Evolutionary conservation across 2,888 invertebrate species (phyloP).

Genomic region (Macroteleia sp.): DNA sequence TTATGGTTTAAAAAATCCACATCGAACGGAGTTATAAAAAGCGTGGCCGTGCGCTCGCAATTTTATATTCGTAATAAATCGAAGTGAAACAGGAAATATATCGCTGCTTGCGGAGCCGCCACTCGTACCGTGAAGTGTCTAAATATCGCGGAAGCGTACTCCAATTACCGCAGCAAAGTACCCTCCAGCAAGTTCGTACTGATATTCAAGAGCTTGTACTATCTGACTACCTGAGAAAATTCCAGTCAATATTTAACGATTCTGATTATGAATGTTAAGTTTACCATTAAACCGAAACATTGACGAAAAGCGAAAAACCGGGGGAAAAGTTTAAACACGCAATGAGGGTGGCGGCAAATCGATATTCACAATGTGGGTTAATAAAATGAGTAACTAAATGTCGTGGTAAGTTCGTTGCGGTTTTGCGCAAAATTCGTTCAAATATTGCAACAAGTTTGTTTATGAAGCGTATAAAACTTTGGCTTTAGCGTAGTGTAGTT

Average conservation of each 20-base stretch:
- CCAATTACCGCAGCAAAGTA: conserved; percentile 68
- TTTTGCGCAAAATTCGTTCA: not conserved
- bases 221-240: conserved; percentile 57
- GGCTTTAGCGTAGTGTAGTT: too few species aligned
- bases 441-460: conserved; percentile 15
- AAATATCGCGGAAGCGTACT: conserved; percentile 70
- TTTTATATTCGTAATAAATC: conserved; percentile 59
- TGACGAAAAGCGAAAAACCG: conserved; percentile 12
- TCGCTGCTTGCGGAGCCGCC: conserved; percentile 53
- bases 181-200: conserved; percentile 60
- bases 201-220: conserved; percentile 61
- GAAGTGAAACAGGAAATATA: conserved; percentile 56
- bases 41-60: conserved; percentile 6
- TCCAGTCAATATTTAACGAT: conserved; percentile 55
- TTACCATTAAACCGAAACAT: conserved; percentile 32
- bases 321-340: conserved; percentile 10
- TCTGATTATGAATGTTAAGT: conserved; percentile 47
- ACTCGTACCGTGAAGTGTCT: conserved; percentile 70
- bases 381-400: conserved; percentile 20
- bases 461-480: not conserved
- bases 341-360: not conserved
- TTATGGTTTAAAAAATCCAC: conserved; percentile 39
- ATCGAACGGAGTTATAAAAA: conserved; percentile 19
- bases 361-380: conserved; percentile 3
- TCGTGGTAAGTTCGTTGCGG: conserved; percentile 11